Evolutionary conservation across 1,140 invertebrate species (phyloP).

Genomic region (Paracyclopina nana): DNA sequence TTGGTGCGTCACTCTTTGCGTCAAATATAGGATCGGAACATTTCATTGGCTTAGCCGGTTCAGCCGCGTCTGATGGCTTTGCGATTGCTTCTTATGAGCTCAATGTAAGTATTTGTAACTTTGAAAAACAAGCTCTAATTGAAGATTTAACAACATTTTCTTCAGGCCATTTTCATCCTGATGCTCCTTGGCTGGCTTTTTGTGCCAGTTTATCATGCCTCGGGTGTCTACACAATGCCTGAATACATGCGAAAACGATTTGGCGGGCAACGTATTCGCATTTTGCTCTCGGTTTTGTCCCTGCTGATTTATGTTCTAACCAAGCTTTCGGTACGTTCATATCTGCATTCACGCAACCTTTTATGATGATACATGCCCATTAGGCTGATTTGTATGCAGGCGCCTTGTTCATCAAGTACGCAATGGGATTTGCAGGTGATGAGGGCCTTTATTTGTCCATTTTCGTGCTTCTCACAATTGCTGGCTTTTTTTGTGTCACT

Average conservation of each 20-base stretch:
- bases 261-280: slow-evolving; percentile 33
- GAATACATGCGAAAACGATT: slow-evolving; percentile 36
- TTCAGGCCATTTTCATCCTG: too few species aligned
- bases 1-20: slow-evolving; percentile 37
- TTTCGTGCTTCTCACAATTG: slow-evolving; percentile 29
- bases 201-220: slow-evolving; percentile 35
- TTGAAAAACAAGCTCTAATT: neutral
- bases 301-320: slow-evolving; percentile 37
- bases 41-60: slow-evolving; percentile 38
- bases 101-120: slow-evolving; percentile 27
- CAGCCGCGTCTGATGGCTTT: slow-evolving; percentile 29
- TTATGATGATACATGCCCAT: slow-evolving; percentile 13
- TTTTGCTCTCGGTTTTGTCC: slow-evolving; percentile 34
- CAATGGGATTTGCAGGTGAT: slow-evolving; percentile 23
- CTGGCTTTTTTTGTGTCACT: slow-evolving; percentile 31
- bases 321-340: slow-evolving; percentile 34
- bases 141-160: too few species aligned
- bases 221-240: slow-evolving; percentile 33
- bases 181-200: slow-evolving; percentile 36
- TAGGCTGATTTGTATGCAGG: slow-evolving; percentile 36
- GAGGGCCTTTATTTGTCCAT: slow-evolving; percentile 32
- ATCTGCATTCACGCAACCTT: too few species aligned
- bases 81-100: slow-evolving; percentile 35
- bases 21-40: slow-evolving; percentile 39
- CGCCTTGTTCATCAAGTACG: slow-evolving; percentile 30